Conservation (phyloP, 2,797 vertebrate genomes). For the Picus viridis region DNA sequence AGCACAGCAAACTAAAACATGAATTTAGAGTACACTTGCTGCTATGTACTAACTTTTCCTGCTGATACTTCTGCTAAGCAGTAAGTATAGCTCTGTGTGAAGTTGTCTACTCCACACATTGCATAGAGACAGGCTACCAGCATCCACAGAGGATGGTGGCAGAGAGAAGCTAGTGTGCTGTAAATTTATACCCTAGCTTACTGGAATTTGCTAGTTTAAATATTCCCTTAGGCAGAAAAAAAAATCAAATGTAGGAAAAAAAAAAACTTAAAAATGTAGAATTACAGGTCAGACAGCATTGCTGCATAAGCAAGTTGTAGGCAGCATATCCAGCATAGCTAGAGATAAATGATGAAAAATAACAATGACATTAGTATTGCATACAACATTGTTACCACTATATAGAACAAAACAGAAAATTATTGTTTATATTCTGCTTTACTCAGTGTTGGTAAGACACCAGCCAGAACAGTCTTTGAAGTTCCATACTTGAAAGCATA, state of each 20-base stretch:
- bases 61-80: background rate
- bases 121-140: background rate
- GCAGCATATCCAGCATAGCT: background rate
- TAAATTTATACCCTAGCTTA: background rate
- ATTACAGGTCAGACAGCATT: background rate
- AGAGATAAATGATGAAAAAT: background rate
- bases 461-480: background rate
- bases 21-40: constrained; percentile 1
- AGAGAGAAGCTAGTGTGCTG: background rate
- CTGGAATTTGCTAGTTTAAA: background rate
- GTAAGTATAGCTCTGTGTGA: background rate
- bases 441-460: background rate
- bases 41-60: background rate
- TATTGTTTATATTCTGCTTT: background rate
- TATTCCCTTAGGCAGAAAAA: background rate
- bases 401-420: background rate
- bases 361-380: background rate
- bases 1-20: background rate
- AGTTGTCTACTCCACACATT: background rate
- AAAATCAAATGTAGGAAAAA: background rate
- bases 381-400: background rate
- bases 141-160: background rate
- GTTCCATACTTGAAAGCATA: background rate
- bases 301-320: background rate
- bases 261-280: background rate